Conservation (phyloP, 1,140 invertebrate genomes). For the Achroia grisella region DNA sequence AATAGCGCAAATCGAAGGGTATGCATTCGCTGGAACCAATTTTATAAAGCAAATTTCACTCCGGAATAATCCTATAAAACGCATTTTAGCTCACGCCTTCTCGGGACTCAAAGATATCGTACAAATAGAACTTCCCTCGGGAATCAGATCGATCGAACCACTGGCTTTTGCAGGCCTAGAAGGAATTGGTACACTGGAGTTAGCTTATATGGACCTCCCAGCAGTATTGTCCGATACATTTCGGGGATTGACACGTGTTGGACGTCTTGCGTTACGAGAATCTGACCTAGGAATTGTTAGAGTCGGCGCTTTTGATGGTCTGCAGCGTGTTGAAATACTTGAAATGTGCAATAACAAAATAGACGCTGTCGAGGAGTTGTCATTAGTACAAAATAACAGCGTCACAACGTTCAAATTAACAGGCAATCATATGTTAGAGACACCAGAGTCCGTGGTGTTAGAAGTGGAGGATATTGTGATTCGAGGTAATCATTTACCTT, state of each 20-base stretch:
- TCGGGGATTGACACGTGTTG: conserved; percentile 82
- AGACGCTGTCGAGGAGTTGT: conserved; percentile 83
- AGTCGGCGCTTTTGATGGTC: conserved; percentile 81
- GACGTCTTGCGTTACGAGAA: conserved; percentile 83
- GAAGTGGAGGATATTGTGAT: conserved; percentile 81
- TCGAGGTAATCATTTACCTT: conserved; percentile 86
- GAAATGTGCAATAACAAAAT: conserved; percentile 89
- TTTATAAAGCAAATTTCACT: conserved; percentile 84
- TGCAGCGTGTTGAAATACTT: conserved; percentile 79
- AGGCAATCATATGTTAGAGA: conserved; percentile 87
- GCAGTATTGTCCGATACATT: conserved; percentile 82
- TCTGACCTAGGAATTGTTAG: conserved; percentile 85
- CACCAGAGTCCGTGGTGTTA: conserved; percentile 77
- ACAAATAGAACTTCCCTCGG: conserved; percentile 83
- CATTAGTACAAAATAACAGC: conserved; percentile 78
- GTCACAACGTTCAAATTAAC: conserved; percentile 81
- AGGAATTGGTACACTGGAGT: conserved; percentile 82
- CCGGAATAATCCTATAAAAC: conserved; percentile 84
- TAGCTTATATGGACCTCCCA: conserved; percentile 87
- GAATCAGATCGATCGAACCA: conserved; percentile 81
- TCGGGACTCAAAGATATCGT: conserved; percentile 86
- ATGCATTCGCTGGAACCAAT: conserved; percentile 87
- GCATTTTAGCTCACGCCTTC: conserved; percentile 84
- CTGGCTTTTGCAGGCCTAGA: conserved; percentile 88
- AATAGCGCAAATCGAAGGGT: conserved; percentile 84